Evolutionary conservation across 2,113 vertebrate species (phyloP).

Genomic region (Cyanoliseus patagonus): DNA sequence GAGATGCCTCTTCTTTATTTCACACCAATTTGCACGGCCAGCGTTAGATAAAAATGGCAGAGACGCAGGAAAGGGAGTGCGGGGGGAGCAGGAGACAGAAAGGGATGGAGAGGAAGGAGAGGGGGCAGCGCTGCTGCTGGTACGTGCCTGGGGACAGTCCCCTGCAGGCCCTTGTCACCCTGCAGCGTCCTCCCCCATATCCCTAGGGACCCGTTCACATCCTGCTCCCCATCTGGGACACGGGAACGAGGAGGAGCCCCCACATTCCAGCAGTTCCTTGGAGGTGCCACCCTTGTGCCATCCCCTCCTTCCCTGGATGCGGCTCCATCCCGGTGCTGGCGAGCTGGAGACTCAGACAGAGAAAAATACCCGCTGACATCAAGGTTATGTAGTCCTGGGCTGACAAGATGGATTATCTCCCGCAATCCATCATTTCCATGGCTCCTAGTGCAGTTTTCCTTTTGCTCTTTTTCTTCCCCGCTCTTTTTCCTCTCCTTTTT

Average conservation of each 20-base stretch:
- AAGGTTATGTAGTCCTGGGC: constrained; percentile 70
- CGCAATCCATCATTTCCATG: constrained; percentile 40
- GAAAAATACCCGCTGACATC: constrained; percentile 73
- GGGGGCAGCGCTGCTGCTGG: not conserved
- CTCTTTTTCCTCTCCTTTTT: not conserved
- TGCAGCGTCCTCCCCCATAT: rapidly evolving
- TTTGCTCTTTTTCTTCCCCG: not conserved
- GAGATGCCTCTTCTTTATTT: constrained; percentile 76
- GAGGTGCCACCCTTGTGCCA: not conserved
- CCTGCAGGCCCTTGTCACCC: not conserved
- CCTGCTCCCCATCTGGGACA: not conserved
- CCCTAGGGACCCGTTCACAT: rapidly evolving
- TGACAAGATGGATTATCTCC: constrained; percentile 72
- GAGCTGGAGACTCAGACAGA: constrained; percentile 55
- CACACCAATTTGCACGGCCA: constrained; percentile 80
- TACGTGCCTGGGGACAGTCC: not conserved
- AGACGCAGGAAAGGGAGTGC: not conserved
- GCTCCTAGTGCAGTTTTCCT: constrained; percentile 49
- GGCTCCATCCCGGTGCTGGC: not conserved
- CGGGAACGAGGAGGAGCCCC: not conserved
- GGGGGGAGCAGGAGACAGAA: not conserved
- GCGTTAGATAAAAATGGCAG: constrained; percentile 65
- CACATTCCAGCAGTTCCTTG: rapidly evolving
- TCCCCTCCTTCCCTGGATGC: not conserved
- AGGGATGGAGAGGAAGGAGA: not conserved